Base-by-base conservation (phyloP, 2,888 invertebrate genomes). In the Drosophila prostipennis region DNA sequence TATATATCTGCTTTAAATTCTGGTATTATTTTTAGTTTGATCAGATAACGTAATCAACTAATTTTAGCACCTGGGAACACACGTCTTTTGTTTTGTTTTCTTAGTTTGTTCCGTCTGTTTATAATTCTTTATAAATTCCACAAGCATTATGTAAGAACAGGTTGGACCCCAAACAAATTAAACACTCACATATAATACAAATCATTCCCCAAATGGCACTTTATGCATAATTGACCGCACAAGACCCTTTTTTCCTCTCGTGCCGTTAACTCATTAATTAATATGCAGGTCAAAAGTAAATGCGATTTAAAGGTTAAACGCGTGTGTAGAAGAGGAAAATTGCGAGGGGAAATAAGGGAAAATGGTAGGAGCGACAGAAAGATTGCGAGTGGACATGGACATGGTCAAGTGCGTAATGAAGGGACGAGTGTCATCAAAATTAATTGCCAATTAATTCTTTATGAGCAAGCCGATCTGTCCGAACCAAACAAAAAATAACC, bases 371-470 rank as follows among this genome's bases (percentile, higher is more conserved):
- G 54, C 58, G 26, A 60, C 53, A 67, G 23, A 45, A 52, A 45
- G 52, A 70, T 46, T 59, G 53, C 46, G 61, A 54, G 42, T 65
- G 71, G 48, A 79, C 69, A 55, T 54, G 73, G 36, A 70, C 64
- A 60, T 42, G 56, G 39, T 59, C 72, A 63, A 70, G 46, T 40
- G 43, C 48, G 53, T 74, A 58, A 65, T 40, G 63, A 39, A 45
- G 32, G 36, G 67, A 34, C 43, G 54, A 74, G 56, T 67, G 64
- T 45, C 76, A 71, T 76, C 64, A 73, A 72, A 76, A 80, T 77
- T 67, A 80, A 78, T 78, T 74, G 81, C 23, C 79, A 80, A 78
- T 80, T 80, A 80, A 80, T 80, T 68, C 76, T 77, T 80, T 65
- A 80, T 78, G 79, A 80, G 70, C 65, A 19, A 39, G 16, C 48